A percentile compares a stretch with the other conserved stretches of the same genome.
These are phyloP conservation scores for Coendou prehensilis DNA, from an alignment of 2,797 vertebrate genomes.

Conservation along the genomic window DNA sequence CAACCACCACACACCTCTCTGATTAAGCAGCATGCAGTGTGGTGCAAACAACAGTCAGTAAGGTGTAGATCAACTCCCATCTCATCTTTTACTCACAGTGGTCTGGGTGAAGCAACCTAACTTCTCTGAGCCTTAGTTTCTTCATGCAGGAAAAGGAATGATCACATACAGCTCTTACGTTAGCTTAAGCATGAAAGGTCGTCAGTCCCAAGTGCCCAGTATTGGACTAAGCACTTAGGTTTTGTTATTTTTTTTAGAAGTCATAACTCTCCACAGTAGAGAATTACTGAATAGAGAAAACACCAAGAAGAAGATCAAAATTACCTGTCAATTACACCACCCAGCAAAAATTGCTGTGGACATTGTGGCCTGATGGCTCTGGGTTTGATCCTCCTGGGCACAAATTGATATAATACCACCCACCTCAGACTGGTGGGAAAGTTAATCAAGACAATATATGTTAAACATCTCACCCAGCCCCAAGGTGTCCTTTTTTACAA, in stretches of 20 bases:
- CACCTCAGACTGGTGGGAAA: background rate
- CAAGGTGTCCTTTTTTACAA: background rate
- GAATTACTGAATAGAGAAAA: background rate
- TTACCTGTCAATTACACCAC: background rate
- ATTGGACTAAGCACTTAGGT: background rate
- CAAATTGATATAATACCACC: background rate
- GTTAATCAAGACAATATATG: background rate
- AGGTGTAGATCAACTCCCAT: no score
- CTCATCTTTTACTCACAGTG: background rate
- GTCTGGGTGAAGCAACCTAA: background rate
- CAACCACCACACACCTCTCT: background rate
- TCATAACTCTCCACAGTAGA: background rate
- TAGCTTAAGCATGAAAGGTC: background rate
- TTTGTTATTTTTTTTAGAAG: background rate
- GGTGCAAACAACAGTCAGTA: background rate
- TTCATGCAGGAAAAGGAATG: background rate
- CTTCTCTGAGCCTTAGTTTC: background rate
- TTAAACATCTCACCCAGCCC: no score
- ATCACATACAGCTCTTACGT: background rate
- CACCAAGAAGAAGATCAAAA: slow-evolving; percentile 12
- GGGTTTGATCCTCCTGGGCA: background rate
- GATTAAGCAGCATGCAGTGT: background rate
- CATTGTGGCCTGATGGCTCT: background rate
- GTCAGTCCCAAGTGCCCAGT: background rate
- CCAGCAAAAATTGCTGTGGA: background rate